phyloP scores from a whole-genome alignment of 2,888 invertebrate species.

The Acrocera orbiculus region DNA sequence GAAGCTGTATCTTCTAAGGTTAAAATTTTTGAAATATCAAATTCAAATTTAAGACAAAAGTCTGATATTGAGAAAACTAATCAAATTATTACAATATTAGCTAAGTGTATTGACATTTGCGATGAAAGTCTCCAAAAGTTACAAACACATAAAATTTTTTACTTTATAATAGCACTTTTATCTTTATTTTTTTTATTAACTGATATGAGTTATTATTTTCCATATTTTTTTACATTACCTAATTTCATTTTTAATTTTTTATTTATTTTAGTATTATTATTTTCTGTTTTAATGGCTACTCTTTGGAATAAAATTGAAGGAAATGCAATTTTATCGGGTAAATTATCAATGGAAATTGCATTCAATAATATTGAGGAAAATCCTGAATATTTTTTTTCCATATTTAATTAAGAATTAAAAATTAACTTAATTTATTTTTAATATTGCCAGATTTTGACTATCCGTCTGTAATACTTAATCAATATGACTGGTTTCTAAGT shows the following conservation, averaged over 20 bases:
- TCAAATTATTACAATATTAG: background rate
- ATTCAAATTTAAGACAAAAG: background rate
- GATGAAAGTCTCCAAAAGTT: slow-evolving; percentile 23
- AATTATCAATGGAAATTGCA: slow-evolving; percentile 46
- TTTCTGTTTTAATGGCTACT: slow-evolving; percentile 57
- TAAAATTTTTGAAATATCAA: slow-evolving; percentile 8
- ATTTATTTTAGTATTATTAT: slow-evolving; percentile 46
- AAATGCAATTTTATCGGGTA: slow-evolving; percentile 59
- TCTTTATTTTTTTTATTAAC: slow-evolving; percentile 21
- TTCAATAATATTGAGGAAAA: slow-evolving; percentile 20
- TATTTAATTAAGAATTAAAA: no score
- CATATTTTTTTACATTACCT: slow-evolving; percentile 29
- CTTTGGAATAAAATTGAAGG: slow-evolving; percentile 68
- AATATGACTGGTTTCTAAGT: no score
- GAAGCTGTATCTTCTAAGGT: slow-evolving; percentile 58
- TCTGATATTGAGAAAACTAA: background rate
- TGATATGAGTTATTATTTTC: slow-evolving; percentile 22
- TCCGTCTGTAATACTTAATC: no score
- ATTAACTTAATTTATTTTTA: no score
- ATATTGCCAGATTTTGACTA: no score
- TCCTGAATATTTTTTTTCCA: no score
- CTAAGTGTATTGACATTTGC: slow-evolving; percentile 21
- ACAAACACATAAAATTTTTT: slow-evolving; percentile 24
- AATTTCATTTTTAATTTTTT: slow-evolving; percentile 40
- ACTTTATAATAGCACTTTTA: slow-evolving; percentile 22